Evolutionary conservation across 2,888 invertebrate genomes (phyloP), one percentile per base, ranked within the genome.

Genomic region (Drosophila eohydei): DNA sequence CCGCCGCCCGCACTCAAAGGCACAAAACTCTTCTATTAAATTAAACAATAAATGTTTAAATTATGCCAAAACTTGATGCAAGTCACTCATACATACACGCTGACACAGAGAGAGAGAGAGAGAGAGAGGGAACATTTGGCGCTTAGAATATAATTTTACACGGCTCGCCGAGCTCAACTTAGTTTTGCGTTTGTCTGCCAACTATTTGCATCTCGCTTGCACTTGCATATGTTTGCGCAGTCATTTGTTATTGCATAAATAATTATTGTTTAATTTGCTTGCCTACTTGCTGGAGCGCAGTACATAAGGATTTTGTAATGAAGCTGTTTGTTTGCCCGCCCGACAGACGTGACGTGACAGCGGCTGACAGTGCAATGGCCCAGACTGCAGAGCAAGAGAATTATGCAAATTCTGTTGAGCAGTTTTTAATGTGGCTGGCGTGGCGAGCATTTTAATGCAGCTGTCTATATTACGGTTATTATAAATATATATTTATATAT

Each of bases 261-360:
- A 81, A 87, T 84, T 81, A 84, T 89, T 76, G 79, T 87, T 87
- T 83, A 83, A 84, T 89, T 84, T 86, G 89, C 73, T 68, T 50
- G 71, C 67, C 36, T 71, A 36, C 51, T 52, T 54, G 54, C 54
- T 38, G 54, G 5, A 40, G 54, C 28, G 56, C 65, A 36, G 28
- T 57, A 58, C 64, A 67, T 72, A 54, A 54, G 54, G 54, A 73
- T 67, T 74, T 64, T 80, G 69, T 71, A 75, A 88, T 86, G 67
- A 74, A 76, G 65, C 71, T 73, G 67, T 75, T 86, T 88, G 74
- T 57, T 63, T 57, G 74, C 58, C 50, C 44, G 34, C 14, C 65
- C 67, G 87, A 60, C 87, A 72, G 32, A 11, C 16, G 43, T 2
- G 40, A 16, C 41, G 30, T 2, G 3, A 11, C 48, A 32, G 48